Conservation (phyloP, 2,113 vertebrate genomes). For the Acanthisitta chloris region DNA sequence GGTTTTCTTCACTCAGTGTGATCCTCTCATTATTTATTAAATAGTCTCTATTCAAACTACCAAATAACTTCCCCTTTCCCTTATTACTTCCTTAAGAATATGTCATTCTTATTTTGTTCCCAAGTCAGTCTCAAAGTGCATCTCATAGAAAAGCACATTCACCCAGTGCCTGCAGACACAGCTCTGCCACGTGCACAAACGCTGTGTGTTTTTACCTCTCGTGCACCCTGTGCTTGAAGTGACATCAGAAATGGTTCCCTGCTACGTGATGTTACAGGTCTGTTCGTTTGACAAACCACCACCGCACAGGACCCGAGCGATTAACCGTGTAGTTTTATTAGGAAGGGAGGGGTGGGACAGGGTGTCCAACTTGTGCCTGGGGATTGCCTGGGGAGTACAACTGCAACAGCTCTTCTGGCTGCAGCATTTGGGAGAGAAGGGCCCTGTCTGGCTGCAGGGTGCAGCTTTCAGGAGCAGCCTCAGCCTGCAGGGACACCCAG, state of each 20-base stretch:
- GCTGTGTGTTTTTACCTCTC: not conserved
- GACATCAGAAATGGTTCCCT: not conserved
- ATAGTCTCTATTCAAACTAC: not conserved
- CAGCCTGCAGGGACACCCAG: not conserved
- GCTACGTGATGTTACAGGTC: not conserved
- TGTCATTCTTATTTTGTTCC: not conserved
- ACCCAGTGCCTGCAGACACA: not conserved
- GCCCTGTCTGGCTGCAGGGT: not conserved
- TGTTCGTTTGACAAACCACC: not conserved
- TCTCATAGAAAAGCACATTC: not conserved
- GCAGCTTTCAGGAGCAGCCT: not conserved
- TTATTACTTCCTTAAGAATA: not conserved
- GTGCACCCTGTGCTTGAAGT: not conserved
- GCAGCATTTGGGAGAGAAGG: not conserved
- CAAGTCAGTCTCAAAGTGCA: not conserved
- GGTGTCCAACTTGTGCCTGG: accelerated
- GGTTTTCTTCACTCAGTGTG: not conserved
- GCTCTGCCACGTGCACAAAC: accelerated
- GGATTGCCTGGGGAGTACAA: accelerated
- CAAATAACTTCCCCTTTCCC: not conserved
- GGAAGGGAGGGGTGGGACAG: not conserved
- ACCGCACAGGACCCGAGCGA: not conserved
- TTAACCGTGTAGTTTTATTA: not conserved
- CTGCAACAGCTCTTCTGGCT: not conserved
- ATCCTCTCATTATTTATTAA: not conserved